phyloP scores from a whole-genome alignment of 1,140 invertebrate genomes.

The Pissodes strobi region DNA sequence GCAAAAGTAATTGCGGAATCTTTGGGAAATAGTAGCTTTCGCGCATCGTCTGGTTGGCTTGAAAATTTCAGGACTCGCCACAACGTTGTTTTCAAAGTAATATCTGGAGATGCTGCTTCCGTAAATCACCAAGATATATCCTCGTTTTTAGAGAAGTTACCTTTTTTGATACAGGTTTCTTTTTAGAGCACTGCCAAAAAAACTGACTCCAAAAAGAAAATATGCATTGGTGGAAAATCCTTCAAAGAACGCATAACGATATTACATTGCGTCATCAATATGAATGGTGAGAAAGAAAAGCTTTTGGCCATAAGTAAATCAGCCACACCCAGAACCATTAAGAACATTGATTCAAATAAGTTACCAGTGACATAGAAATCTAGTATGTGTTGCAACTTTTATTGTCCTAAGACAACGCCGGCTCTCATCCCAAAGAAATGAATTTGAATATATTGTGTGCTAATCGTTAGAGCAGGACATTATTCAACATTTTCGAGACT shows the following conservation, averaged over 20 bases:
- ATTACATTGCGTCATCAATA: constrained; percentile 41
- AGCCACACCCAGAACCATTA: constrained; percentile 39
- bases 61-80: constrained; percentile 11
- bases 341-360: too few relatives aligned
- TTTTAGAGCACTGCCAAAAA: constrained; percentile 37
- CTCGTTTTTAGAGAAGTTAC: constrained; percentile 34
- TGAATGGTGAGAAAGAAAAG: too few relatives aligned
- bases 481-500: constrained; percentile 37
- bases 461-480: background rate
- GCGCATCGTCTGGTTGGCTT: constrained; percentile 13
- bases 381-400: background rate
- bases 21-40: background rate
- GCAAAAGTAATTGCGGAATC: too few relatives aligned
- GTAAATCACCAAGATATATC: constrained; percentile 10
- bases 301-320: constrained; percentile 43
- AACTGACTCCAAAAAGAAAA: constrained; percentile 29
- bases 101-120: background rate
- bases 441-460: constrained; percentile 44
- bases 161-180: constrained; percentile 40
- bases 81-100: constrained; percentile 11
- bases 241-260: too few relatives aligned
- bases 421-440: too few relatives aligned
- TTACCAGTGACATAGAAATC: constrained; percentile 9
- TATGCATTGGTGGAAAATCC: constrained; percentile 51
- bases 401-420: background rate